A percentile compares a stretch with the other conserved stretches of the same genome.
phyloP scores from a whole-genome alignment of 2,797 vertebrate species.

The Centroberyx gerrardi region DNA sequence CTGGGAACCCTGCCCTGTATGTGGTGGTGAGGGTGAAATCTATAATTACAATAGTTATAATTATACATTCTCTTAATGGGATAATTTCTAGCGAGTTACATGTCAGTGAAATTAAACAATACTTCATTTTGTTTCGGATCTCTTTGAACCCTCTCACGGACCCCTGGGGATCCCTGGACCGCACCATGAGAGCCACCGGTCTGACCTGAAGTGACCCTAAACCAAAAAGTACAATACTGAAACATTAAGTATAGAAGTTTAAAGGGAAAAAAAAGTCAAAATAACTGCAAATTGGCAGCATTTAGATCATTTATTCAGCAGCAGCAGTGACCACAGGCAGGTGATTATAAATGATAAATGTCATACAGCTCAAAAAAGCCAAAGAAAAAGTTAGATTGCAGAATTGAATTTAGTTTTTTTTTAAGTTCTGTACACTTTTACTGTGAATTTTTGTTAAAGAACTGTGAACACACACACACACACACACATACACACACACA shows the following conservation, averaged over 20 bases:
- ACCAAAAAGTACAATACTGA: not conserved
- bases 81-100: too few species aligned
- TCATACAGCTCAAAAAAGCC: constrained; percentile 4
- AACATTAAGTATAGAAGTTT: not conserved
- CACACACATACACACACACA: constrained; percentile 14
- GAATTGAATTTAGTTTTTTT: constrained; percentile 11
- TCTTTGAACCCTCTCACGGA: too few species aligned
- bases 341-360: constrained; percentile 23
- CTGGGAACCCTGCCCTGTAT: too few species aligned
- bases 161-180: too few species aligned
- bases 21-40: too few species aligned
- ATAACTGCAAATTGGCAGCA: not conserved
- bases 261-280: not conserved
- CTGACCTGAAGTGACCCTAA: not conserved
- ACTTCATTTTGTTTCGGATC: too few species aligned
- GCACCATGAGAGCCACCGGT: too few species aligned
- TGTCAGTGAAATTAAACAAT: too few species aligned
- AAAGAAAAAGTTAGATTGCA: constrained; percentile 22
- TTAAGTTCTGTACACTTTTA: constrained; percentile 2
- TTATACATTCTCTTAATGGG: too few species aligned
- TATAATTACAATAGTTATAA: too few species aligned
- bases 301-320: constrained; percentile 56
- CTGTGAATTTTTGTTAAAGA: not conserved
- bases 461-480: constrained; percentile 18
- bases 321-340: constrained; percentile 38